phyloP scores from a whole-genome alignment of 2,888 invertebrate species.

The Pegoplata infirma region DNA sequence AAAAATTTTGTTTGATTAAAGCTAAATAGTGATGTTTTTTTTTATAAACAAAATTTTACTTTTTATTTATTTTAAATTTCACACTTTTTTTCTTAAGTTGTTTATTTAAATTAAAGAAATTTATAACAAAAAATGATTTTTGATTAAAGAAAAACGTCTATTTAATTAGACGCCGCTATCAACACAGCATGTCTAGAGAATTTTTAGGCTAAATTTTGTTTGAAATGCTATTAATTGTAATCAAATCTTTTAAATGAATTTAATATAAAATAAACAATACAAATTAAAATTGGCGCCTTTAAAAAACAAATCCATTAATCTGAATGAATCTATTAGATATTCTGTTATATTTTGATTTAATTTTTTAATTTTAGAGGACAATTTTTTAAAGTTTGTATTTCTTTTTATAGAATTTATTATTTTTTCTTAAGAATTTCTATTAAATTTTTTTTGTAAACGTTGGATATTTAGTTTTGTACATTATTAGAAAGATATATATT shows the following conservation, averaged over 20 bases:
- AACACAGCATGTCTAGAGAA: not conserved
- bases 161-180: conserved; percentile 3
- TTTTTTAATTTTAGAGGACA: not conserved
- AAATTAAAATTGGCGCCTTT: not conserved
- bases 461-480: conserved; percentile 6
- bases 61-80: conserved; percentile 9
- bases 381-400: not conserved
- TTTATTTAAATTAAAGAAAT: conserved; percentile 49
- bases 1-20: conserved; percentile 11
- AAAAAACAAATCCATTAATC: not conserved
- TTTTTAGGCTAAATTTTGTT: not conserved
- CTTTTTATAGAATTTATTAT: not conserved
- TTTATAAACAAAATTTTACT: conserved; percentile 4
- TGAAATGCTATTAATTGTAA: not conserved
- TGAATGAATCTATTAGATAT: not conserved
- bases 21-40: conserved; percentile 14
- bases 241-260: not conserved
- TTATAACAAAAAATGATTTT: not conserved
- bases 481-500: conserved; percentile 49
- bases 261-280: not conserved
- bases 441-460: not conserved
- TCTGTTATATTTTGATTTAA: not conserved
- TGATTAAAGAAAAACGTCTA: not conserved
- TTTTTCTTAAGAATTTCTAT: not conserved
- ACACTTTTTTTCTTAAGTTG: conserved; percentile 46